Percentiles rank a stretch among this genome's conserved stretches.
Conservation (phyloP, 2,113 vertebrate genomes). For the Rattus rattus region DNA sequence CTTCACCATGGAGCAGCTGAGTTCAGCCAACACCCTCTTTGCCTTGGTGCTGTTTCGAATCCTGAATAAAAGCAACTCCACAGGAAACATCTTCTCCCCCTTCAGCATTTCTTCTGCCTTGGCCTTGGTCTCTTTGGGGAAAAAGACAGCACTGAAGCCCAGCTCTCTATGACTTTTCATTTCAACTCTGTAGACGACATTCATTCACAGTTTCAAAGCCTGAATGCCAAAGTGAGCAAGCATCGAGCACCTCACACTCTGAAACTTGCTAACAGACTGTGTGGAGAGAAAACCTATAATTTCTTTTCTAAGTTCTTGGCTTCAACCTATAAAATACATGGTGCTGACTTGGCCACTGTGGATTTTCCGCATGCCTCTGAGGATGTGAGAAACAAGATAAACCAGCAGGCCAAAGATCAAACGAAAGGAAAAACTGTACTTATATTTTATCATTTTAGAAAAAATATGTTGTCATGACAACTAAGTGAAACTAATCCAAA, state of each 20-base stretch:
- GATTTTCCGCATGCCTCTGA: too few species aligned
- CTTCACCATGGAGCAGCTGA: slow-evolving; percentile 83
- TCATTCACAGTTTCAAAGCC: slow-evolving; percentile 89
- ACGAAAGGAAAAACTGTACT: too few species aligned
- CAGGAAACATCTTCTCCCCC: slow-evolving; percentile 84
- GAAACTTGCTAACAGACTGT: slow-evolving; percentile 92
- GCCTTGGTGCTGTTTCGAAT: slow-evolving; percentile 82
- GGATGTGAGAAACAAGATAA: too few species aligned
- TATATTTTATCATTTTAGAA: background rate
- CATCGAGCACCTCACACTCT: slow-evolving; percentile 87
- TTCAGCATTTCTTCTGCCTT: slow-evolving; percentile 81
- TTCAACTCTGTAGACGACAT: slow-evolving; percentile 85
- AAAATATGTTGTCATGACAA: background rate
- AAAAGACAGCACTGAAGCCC: background rate
- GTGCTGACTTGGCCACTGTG: too few species aligned
- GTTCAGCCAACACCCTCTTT: slow-evolving; percentile 81
- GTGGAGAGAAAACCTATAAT: slow-evolving; percentile 90
- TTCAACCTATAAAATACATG: too few species aligned
- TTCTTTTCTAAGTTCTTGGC: slow-evolving; percentile 86
- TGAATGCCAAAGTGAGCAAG: slow-evolving; percentile 90
- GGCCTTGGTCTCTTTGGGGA: slow-evolving; percentile 85
- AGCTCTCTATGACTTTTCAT: slow-evolving; percentile 86
- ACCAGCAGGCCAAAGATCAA: too few species aligned
- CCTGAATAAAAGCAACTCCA: slow-evolving; percentile 74
- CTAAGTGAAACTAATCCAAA: background rate